Evolutionary conservation across 2,797 vertebrate species (phyloP), one percentile per base, ranked within the genome.

Genomic region (Manis javanica): DNA sequence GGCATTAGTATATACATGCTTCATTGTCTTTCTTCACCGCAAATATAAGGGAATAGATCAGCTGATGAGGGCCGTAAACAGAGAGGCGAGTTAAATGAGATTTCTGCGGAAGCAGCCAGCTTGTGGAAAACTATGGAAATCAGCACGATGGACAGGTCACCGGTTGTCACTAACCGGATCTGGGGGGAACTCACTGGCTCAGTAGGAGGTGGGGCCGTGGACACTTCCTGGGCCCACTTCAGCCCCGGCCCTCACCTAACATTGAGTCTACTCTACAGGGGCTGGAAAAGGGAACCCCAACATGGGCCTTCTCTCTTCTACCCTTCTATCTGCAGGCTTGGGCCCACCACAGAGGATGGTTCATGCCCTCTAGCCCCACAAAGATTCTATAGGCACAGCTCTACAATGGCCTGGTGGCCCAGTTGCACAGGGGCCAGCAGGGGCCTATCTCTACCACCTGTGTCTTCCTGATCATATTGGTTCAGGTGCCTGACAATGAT

Each of bases 91-190:
- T 92, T 93, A 82, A 87, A 90, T 79, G 51, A 86, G 94, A 96
- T 96, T 97, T 94, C 92, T 82, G 74, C 85, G 88, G 96, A 95
- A 97, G 95, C 34, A 96, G 71, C n/a, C 74, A 63, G 59, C n/a
- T 85, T 34, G 51, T 23, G 71, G 88, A 49, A 84, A 68, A 87
- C 95, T 82, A 53, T 63, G 87, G 87, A 42, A 89, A 78, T 72
- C 34, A n/a, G 55, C 4, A 18, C 0, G 5, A 77, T 14, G 93
- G 95, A 19, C 16, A 12, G 89, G 74, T 91, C 92, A 92, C 86
- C 24, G 37, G 42, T 23, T 96, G 71, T 55, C 95, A 77, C 1
- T 14, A 51, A 86, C 90, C 59, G 77, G 89, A 69, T 34, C 82
- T 63, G 26, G 29, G 15, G 31, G 29, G 74, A 21, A 21, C 81